A percentile compares a stretch with the other conserved stretches of the same genome.
Evolutionary conservation across 2,888 invertebrate species (phyloP).

Genomic region (Caenorhabditis afra): DNA sequence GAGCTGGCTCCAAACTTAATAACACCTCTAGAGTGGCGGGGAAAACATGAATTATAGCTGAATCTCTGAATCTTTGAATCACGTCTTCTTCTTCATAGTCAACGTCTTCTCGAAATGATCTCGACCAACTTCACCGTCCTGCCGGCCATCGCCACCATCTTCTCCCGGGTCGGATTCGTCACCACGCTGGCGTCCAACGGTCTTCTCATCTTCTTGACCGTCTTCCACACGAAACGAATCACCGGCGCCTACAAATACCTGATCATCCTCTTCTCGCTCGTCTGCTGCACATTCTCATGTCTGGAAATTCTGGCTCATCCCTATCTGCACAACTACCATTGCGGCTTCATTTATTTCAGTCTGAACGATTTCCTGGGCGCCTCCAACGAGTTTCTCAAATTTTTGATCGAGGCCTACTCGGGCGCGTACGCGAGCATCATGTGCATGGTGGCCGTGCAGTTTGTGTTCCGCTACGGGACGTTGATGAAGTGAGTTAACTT

Average conservation of each 20-base stretch:
- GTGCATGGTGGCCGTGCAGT: conserved; percentile 41
- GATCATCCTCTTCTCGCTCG: conserved; percentile 11
- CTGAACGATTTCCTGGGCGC: conserved; percentile 28
- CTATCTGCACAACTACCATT: conserved; percentile 37
- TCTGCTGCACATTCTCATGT: conserved; percentile 28
- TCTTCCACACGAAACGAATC: conserved; percentile 2
- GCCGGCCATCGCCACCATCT: conserved; percentile 7
- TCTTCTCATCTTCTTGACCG: conserved; percentile 21
- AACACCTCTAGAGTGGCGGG: too few species aligned
- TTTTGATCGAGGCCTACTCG: conserved; percentile 31
- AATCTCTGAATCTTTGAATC: too few species aligned
- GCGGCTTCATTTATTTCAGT: conserved; percentile 44
- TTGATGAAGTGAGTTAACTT: conserved; percentile 46
- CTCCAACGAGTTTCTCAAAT: conserved; percentile 14
- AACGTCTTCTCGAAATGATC: too few species aligned
- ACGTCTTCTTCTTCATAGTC: too few species aligned
- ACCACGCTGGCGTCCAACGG: conserved; percentile 13
- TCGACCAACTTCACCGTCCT: background rate
- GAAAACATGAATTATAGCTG: too few species aligned
- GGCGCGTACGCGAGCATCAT: conserved; percentile 35
- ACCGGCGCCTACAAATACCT: conserved; percentile 33
- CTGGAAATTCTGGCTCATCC: conserved; percentile 40
- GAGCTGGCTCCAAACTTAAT: too few species aligned
- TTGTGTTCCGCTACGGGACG: conserved; percentile 30
- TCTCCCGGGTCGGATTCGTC: conserved; percentile 25